Evolutionary conservation across 1,140 invertebrate species (phyloP).

Genomic region (Ostrea edulis): DNA sequence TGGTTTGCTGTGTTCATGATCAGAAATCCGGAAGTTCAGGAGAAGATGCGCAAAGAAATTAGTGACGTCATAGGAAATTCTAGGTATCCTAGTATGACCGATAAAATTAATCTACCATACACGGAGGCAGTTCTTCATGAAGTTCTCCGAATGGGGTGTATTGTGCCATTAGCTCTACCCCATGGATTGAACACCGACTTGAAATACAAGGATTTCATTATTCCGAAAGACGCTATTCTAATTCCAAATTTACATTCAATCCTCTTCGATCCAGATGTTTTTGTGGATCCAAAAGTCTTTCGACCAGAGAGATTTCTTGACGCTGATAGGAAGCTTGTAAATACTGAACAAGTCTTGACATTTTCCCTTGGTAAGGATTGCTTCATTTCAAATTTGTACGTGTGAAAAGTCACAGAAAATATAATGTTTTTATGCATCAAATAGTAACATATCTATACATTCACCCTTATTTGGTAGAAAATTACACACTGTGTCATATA

Average conservation of each 20-base stretch:
- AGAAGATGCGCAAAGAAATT: conserved; percentile 91
- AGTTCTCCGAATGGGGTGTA: conserved; percentile 47
- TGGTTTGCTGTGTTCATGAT: conserved; percentile 93
- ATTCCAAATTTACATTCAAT: conserved; percentile 28
- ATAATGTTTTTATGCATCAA: too few species aligned
- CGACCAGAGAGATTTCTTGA: conserved; percentile 41
- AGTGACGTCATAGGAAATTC: conserved; percentile 79
- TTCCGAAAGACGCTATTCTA: conserved; percentile 64
- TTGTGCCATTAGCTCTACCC: conserved; percentile 71
- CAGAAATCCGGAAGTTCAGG: conserved; percentile 86
- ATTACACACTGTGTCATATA: too few species aligned
- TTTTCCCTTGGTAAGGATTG: conserved; percentile 43
- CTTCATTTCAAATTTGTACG: too few species aligned
- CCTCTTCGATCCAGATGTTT: not conserved
- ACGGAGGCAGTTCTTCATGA: conserved; percentile 61
- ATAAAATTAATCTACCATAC: conserved; percentile 56
- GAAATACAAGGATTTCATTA: conserved; percentile 66
- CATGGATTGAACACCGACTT: conserved; percentile 66
- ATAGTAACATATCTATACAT: too few species aligned
- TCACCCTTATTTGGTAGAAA: too few species aligned
- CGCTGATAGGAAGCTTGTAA: not conserved
- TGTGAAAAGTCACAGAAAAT: too few species aligned
- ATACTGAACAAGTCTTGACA: not conserved
- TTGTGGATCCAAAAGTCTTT: conserved; percentile 17
- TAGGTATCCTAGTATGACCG: conserved; percentile 44